Evolutionary conservation across 2,113 vertebrate species (phyloP).

Genomic region (Cnemophilus loriae): DNA sequence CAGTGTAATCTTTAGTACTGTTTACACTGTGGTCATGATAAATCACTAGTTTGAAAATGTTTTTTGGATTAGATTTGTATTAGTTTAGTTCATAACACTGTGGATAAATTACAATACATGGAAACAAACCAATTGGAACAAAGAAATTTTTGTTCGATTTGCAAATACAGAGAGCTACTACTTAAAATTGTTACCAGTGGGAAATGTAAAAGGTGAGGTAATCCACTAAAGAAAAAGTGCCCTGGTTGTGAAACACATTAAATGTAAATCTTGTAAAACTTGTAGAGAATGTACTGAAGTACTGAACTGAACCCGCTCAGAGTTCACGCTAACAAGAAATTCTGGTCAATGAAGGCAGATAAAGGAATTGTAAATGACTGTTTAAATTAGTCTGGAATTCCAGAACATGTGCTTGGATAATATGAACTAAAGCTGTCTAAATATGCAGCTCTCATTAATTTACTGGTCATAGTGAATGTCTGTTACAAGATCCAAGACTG

Average conservation of each 20-base stretch:
- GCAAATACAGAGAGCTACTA: neutral
- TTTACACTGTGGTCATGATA: neutral
- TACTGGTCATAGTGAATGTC: neutral
- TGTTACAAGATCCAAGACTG: neutral
- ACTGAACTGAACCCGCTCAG: neutral
- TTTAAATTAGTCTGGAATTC: neutral
- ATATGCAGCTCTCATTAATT: neutral
- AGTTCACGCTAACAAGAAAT: neutral
- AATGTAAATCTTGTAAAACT: slow-evolving; percentile 15
- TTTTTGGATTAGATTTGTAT: neutral
- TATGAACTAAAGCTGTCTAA: slow-evolving; percentile 3
- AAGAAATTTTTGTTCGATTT: slow-evolving; percentile 18
- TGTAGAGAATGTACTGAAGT: neutral
- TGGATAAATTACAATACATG: neutral
- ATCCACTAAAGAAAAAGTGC: neutral
- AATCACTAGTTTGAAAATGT: neutral
- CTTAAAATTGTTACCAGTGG: slow-evolving; percentile 18
- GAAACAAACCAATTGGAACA: neutral
- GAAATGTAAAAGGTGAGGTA: slow-evolving; percentile 42
- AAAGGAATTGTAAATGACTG: neutral
- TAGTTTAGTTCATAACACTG: neutral
- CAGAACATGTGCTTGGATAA: neutral
- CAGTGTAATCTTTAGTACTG: neutral
- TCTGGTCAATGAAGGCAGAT: slow-evolving; percentile 1
- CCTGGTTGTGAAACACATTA: neutral